Evolutionary conservation across 64 coral and sea anemone genomes (phyloP), one percentile per base, ranked within the genome.

Genomic region (Stichodactyla mertensii): DNA sequence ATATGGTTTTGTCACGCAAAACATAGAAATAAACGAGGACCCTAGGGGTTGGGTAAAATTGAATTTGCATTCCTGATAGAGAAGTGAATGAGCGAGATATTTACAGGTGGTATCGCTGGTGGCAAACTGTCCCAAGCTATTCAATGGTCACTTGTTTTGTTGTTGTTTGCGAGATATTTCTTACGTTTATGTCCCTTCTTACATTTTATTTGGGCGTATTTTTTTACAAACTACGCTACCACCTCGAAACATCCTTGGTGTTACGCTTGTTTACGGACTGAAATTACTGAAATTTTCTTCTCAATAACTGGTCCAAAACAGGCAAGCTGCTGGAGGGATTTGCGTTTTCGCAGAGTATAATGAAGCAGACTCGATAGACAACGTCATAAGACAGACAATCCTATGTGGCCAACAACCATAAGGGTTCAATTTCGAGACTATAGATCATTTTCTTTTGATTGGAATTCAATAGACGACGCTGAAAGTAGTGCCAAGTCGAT

Each of bases 91-190:
- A 66, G 51, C 16, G 13, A 54, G 53, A 6, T 10, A 31, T 13
- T 54, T n/a, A 81, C 78, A 54, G 78, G 78, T 81, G 78, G 78
- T 7, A 18, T 31, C 13, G 16, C 78, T 5, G 78, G 78, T 81
- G 78, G 78, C 78, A 53, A 53, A 4, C 1, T 54, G 19, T 80
- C 13, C 52, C 9, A 71, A 74, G 8, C 26, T 31, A 13, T 74
- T 74, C 20, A 11, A 31, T 31, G 69, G 24, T 28, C 69, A 74
- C 69, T 74, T 11, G 69, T 45, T 74, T 74, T 74, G 69, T 74
- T 74, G 69, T 74, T 74, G 69, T 74, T 22, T 23, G 18, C 9
- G 64, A 8, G 18, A 22, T 16, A 69, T 69, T 74, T 74, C 69
- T 10, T 36, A 74, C 69, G 24, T 69, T 22, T 4, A 61, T 22